Base-by-base conservation (phyloP, 2,888 invertebrate genomes). In the Lutraria lutraria region DNA sequence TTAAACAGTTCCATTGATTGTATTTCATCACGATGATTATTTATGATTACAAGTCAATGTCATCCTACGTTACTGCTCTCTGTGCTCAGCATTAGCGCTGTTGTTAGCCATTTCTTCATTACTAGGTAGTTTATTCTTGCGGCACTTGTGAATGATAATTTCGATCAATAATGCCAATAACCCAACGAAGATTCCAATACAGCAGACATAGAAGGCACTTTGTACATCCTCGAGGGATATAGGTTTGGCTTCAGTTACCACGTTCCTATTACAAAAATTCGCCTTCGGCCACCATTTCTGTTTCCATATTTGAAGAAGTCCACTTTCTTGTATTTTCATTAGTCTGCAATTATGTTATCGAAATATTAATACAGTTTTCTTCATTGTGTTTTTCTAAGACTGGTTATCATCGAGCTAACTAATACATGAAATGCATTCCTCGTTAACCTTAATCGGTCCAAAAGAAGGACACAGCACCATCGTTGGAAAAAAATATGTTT, bases 141-240 rank as follows among this genome's bases (percentile, higher is more conserved):
- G 19, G 21, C n/a, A 53, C 53, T 81, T 83, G n/a, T 83, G 34
- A 19, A 82, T 52, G 6, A 68, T 29, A 10, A 68, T n/a, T 76
- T 90, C 90, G 12, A 83, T 31, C 4, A 85, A 0, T 60, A 90
- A 86, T 0, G 84, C 86, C 19, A 88, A 25, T 15, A 63, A 16
- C 21, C 88, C 88, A 21, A 90, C 3, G 19, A 83, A 63, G 19
- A 93, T 88, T 13, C 94, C 94, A 53, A 93, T 86, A 8, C 85
- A 86, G 52, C 90, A 82, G 52, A 93, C 87, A 83, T 93, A 93
- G 79, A 94, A 94, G 12, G 92, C 93, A 63, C 93, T 93, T 85
- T 94, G 94, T 3, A 94, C 92, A 81, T 94, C 94, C 43, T 88
- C 81, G 52, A 94, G 88, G 16, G 88, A 81, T 31, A 94, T 93